Base-by-base conservation (phyloP, 2,888 invertebrate genomes). In the Ennomos quercinarius region DNA sequence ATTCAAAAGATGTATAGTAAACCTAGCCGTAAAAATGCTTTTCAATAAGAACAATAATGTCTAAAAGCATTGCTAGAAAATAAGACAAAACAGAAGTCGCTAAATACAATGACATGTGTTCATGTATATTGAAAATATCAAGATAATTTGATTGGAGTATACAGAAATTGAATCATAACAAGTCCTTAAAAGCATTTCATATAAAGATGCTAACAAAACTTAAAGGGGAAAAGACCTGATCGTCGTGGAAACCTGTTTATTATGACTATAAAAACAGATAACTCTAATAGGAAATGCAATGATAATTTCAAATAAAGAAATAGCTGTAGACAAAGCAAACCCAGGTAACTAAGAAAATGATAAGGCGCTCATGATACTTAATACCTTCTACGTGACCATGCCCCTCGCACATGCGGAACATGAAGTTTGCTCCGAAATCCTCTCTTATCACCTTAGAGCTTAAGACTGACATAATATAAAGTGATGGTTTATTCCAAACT, bases 301-400 rank as follows among this genome's bases (percentile, higher is more conserved):
- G n/a, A 37, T 36, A 40, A 37, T 2, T n/a, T 40, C 0, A 34
- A 38, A 13, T 40, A 40, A 49, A 11, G 37, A 50, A 44, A 44
- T 49, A 52, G 44, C n/a, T n/a, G n/a, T n/a, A n/a, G n/a, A n/a
- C n/a, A n/a, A 27, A 36, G 48, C 36, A 40, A 53, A 12, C 44
- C 36, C 27, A 27, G 9, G 11, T 10, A 39, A 44, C 53, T 58
- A 49, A 48, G 8, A 41, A 43, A 50, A 12, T 50, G 51, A 41
- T 38, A 43, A 17, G 34, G 47, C 37, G 11, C 11, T 35, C 13
- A 17, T 49, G 11, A 36, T 51, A 51, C 4, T 35, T 54, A 49
- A 49, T 53, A 49, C 45, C 37, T 50, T 56, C 48, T 52, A 57
- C 40, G 54, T 50, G 54, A 59, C 52, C 49, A 62, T 38, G 59